Conservation (phyloP, 2,113 vertebrate species). For the Paramormyrops kingsleyae region DNA sequence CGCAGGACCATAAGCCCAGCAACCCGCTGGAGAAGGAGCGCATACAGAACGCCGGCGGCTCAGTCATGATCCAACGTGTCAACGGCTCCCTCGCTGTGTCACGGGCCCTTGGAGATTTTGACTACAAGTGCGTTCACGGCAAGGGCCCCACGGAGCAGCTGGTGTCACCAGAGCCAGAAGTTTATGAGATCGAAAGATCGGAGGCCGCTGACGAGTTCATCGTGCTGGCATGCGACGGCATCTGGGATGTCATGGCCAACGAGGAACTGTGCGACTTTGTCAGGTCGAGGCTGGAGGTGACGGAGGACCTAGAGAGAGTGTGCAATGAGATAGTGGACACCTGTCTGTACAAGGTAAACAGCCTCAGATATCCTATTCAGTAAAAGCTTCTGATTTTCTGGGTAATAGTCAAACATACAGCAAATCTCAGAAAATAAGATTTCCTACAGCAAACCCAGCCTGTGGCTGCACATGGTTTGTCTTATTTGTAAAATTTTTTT, state of each 20-base stretch:
- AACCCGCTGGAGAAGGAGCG: conserved; percentile 83
- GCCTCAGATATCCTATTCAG: background rate
- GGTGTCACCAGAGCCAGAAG: conserved; percentile 85
- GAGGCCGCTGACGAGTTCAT: conserved; percentile 80
- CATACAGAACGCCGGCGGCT: conserved; percentile 83
- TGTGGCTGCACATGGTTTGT: background rate
- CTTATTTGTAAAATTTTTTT: too few species aligned
- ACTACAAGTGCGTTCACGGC: conserved; percentile 86
- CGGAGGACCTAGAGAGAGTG: conserved; percentile 83
- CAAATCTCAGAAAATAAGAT: background rate
- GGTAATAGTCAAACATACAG: background rate
- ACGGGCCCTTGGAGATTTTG: conserved; percentile 82
- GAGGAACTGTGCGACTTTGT: conserved; percentile 87
- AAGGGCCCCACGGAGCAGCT: conserved; percentile 86
- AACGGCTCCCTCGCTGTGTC: conserved; percentile 85
- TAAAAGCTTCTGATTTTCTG: background rate
- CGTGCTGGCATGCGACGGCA: conserved; percentile 82
- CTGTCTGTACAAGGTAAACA: conserved; percentile 83
- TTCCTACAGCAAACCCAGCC: background rate
- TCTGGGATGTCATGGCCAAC: conserved; percentile 90
- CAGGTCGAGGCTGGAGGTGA: conserved; percentile 80
- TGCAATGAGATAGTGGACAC: conserved; percentile 90
- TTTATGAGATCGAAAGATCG: conserved; percentile 76
- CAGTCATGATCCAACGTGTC: conserved; percentile 85
- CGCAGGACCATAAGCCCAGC: conserved; percentile 87